These are phyloP conservation scores for Aphodius granarius DNA, from an alignment of 2,888 invertebrate genomes.

Conservation along the genomic window DNA sequence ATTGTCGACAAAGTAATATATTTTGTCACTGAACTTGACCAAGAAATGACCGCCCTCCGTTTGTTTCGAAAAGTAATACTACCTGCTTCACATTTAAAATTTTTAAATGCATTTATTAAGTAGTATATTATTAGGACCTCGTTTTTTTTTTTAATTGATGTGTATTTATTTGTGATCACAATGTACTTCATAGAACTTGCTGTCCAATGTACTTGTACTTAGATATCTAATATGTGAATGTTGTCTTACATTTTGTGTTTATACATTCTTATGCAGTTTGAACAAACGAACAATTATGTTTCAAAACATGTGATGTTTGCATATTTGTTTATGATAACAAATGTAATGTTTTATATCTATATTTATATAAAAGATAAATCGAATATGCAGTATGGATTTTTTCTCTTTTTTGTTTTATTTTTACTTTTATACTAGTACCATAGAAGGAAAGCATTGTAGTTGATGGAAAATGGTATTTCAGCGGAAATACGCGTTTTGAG, in stretches of 20 bases:
- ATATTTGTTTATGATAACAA: not conserved
- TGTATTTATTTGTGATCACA: not conserved
- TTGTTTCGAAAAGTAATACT: not conserved
- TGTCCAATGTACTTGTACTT: not conserved
- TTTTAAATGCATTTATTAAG: not conserved
- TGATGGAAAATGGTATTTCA: no score
- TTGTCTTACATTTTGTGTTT: not conserved
- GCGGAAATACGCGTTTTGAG: no score
- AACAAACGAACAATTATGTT: not conserved
- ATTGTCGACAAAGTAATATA: not conserved
- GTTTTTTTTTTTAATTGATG: not conserved
- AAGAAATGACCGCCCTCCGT: not conserved
- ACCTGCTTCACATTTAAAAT: not conserved
- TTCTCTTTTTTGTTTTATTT: not conserved
- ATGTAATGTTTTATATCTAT: not conserved
- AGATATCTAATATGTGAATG: not conserved
- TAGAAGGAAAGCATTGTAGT: no score
- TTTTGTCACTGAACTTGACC: not conserved
- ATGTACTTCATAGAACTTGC: not conserved
- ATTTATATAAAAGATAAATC: not conserved
- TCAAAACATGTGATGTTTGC: not conserved
- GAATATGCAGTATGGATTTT: not conserved
- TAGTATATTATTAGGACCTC: not conserved
- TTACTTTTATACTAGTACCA: not conserved
- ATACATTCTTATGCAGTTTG: not conserved